Evolutionary conservation across 2,797 vertebrate genomes (phyloP).

Genomic region (Helostoma temminkii): DNA sequence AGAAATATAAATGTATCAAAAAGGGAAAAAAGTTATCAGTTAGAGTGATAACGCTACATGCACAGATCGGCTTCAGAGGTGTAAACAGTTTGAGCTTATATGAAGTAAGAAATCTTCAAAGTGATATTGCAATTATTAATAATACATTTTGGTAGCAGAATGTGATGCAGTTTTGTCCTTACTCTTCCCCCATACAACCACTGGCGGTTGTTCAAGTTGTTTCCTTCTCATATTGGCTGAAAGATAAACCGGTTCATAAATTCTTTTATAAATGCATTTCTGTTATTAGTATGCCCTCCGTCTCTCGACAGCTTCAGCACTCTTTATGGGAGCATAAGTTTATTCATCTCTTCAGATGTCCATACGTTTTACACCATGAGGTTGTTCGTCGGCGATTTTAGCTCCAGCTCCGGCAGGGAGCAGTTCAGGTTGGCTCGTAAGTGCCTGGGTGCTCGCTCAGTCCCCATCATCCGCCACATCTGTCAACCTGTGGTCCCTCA

Average conservation of each 20-base stretch:
- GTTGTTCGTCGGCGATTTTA: not conserved
- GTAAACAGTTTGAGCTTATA: slow-evolving; percentile 63
- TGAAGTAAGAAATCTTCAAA: slow-evolving; percentile 43
- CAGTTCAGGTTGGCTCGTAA: slow-evolving; percentile 39
- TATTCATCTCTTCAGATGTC: slow-evolving; percentile 39
- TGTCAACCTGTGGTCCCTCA: slow-evolving; percentile 74
- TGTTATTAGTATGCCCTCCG: slow-evolving; percentile 50
- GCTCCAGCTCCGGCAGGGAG: slow-evolving; percentile 28
- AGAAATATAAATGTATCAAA: slow-evolving; percentile 73
- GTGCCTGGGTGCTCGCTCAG: slow-evolving; percentile 33
- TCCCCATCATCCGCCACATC: slow-evolving; percentile 29
- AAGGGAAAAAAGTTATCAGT: slow-evolving; percentile 40
- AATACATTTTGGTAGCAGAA: slow-evolving; percentile 43
- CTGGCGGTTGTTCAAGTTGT: slow-evolving; percentile 17
- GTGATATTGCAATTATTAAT: slow-evolving; percentile 17
- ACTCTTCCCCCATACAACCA: slow-evolving; percentile 25
- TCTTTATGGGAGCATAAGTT: slow-evolving; percentile 27
- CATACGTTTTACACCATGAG: slow-evolving; percentile 14
- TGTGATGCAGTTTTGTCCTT: slow-evolving; percentile 15
- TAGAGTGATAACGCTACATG: slow-evolving; percentile 59
- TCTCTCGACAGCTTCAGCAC: slow-evolving; percentile 53
- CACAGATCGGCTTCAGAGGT: slow-evolving; percentile 36
- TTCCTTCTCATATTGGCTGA: slow-evolving; percentile 27
- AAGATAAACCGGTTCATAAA: slow-evolving; percentile 45
- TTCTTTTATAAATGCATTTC: slow-evolving; percentile 39